Evolutionary conservation across 2,888 invertebrate species (phyloP).

Genomic region (Nasonia oneida): DNA sequence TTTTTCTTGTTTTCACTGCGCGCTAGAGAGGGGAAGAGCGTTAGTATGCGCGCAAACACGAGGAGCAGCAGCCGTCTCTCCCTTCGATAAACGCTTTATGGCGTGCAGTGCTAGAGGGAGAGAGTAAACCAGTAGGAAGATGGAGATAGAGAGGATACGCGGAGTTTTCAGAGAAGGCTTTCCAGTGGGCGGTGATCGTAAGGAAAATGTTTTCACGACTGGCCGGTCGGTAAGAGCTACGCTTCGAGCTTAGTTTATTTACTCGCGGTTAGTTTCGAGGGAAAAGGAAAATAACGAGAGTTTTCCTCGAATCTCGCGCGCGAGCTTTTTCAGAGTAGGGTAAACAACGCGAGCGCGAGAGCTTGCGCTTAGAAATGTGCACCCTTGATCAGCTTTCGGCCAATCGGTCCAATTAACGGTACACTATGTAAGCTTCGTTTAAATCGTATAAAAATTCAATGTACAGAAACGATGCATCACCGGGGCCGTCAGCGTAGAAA

Average conservation of each 20-base stretch:
- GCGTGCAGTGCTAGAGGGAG: neutral
- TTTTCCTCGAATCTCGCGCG: slow-evolving; percentile 56
- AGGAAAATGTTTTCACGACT: slow-evolving; percentile 62
- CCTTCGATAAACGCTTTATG: slow-evolving; percentile 37
- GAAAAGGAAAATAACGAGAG: slow-evolving; percentile 58
- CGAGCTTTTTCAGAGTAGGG: slow-evolving; percentile 7
- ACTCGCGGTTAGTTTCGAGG: slow-evolving; percentile 53
- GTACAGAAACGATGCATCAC: neutral
- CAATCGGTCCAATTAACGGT: neutral
- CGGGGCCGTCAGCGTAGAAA: neutral
- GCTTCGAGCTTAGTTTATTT: slow-evolving; percentile 60
- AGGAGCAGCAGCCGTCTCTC: neutral
- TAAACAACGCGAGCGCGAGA: neutral
- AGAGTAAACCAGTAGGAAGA: neutral
- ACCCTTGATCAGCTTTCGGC: slow-evolving; percentile 28
- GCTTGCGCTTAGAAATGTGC: slow-evolving; percentile 28
- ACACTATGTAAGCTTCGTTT: no score
- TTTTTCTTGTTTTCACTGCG: slow-evolving; percentile 31
- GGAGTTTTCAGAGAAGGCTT: slow-evolving; percentile 52
- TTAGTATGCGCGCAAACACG: slow-evolving; percentile 24
- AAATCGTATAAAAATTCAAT: no score
- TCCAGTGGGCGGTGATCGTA: slow-evolving; percentile 33
- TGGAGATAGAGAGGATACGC: slow-evolving; percentile 22
- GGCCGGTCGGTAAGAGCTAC: neutral
- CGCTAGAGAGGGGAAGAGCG: neutral